Percentiles rank a stretch among this genome's conserved stretches.
Evolutionary conservation across 2,888 invertebrate genomes (phyloP).

Genomic region (Eupelmus urozonus): DNA sequence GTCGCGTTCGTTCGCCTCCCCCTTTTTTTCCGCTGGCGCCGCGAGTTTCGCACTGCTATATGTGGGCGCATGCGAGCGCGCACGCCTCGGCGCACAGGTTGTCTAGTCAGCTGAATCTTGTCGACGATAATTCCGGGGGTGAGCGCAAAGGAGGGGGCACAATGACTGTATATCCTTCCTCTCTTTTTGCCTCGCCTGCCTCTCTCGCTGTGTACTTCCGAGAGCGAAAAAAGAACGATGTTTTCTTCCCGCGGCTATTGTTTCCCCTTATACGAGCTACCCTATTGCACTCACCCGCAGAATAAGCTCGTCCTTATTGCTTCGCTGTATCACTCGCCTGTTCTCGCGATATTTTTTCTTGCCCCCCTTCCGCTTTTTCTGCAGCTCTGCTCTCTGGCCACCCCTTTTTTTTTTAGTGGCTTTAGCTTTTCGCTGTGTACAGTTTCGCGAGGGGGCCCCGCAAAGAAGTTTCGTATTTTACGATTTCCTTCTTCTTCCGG

Average conservation of each 20-base stretch:
- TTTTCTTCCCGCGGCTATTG: slow-evolving; percentile 59
- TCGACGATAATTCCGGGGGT: slow-evolving; percentile 38
- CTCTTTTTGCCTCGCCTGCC: background rate
- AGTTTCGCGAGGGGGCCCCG: slow-evolving; percentile 16
- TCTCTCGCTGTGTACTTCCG: background rate
- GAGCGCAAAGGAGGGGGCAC: slow-evolving; percentile 24
- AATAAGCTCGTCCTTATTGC: slow-evolving; percentile 57
- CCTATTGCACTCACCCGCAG: slow-evolving; percentile 45
- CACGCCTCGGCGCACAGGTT: slow-evolving; percentile 25
- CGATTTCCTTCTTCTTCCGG: slow-evolving; percentile 36
- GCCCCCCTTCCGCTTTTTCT: slow-evolving; percentile 3
- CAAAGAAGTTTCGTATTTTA: slow-evolving; percentile 50
- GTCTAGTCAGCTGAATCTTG: slow-evolving; percentile 56
- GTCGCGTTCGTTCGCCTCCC: slow-evolving; percentile 2
- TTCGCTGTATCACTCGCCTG: slow-evolving; percentile 47
- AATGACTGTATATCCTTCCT: slow-evolving; percentile 41
- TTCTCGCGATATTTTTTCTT: slow-evolving; percentile 55
- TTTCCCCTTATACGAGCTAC: slow-evolving; percentile 50
- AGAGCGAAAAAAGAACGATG: slow-evolving; percentile 45
- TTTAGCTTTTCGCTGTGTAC: slow-evolving; percentile 19
- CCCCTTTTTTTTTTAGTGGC: slow-evolving; percentile 20
- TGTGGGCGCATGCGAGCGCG: background rate
- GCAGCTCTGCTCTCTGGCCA: background rate
- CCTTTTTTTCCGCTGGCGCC: slow-evolving; percentile 41
- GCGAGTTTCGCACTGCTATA: background rate